Base-by-base conservation (phyloP, 2,797 vertebrate genomes). In the Naso thynnoides region DNA sequence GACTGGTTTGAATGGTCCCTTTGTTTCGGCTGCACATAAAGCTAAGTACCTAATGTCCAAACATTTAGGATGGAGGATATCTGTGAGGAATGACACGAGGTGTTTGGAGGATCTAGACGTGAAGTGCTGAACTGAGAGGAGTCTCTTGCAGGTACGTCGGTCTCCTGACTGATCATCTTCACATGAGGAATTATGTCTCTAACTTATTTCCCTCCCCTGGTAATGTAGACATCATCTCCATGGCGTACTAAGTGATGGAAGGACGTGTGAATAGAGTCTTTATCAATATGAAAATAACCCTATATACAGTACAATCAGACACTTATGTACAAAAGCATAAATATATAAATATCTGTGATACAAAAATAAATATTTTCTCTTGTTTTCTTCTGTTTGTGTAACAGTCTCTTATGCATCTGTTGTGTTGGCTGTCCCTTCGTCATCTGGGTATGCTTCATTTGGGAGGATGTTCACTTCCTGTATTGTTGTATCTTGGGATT, bases 331-430 rank as follows among this genome's bases (percentile, higher is more conserved):
- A 99, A 95, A 94, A 94, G 93, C 94, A 98, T 99, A 99, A 98
- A 99, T 99, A 99, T 96, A 99, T 99, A 99, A 98, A 99, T 99
- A 92, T 92, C 92, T 95, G 94, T 96, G 92, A 97, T 99, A 99
- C 95, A 99, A 99, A 99, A 99, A 99, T 99, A 99, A 98, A 99
- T 97, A 98, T 93, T 91, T 94, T 94, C 93, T 94, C 67, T 81
- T 74, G 66, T 82, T 86, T 78, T 87, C 44, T 85, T 84, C 91
- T 72, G 64, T 74, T 74, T 60, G 60, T 84, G 64, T 24, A 75
- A 83, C 70, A 89, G 87, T 92, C 77, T 91, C 27, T 93, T 68
- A 95, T 87, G 88, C 91, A 50, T 94, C 91, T 42, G 88, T 84
- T 29, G 86, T 72, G 78, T 79, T 78, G 49, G 70, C 60, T 10